phyloP scores from a whole-genome alignment of 2,797 vertebrate species.

The Hephaestus fuliginosus region DNA sequence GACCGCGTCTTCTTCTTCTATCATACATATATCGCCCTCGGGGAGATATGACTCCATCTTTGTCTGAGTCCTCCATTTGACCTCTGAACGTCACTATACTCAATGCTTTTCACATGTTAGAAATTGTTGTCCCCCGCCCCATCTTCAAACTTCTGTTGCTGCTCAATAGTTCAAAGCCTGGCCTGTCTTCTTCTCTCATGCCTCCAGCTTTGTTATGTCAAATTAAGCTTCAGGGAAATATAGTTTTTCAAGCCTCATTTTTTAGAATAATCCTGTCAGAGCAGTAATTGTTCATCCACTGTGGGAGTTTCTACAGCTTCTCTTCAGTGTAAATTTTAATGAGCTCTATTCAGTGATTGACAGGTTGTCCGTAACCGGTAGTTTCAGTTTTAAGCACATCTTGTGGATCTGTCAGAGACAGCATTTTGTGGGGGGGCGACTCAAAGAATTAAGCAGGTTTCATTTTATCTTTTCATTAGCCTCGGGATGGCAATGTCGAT shows the following conservation, averaged over 20 bases:
- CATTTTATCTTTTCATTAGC: conserved; percentile 3
- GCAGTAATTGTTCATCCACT: conserved; percentile 27
- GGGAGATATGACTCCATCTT: conserved; percentile 36
- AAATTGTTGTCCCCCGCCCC: conserved; percentile 19
- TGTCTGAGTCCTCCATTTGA: conserved; percentile 39
- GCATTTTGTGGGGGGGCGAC: background rate
- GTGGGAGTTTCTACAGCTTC: background rate
- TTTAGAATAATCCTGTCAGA: conserved; percentile 44
- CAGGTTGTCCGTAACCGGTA: conserved; percentile 38
- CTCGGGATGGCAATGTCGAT: no score
- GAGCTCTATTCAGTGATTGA: conserved; percentile 38
- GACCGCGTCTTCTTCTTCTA: conserved; percentile 36
- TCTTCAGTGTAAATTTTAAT: conserved; percentile 36
- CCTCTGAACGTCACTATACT: conserved; percentile 53
- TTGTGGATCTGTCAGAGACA: background rate
- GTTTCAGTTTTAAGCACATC: conserved; percentile 5
- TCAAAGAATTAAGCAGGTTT: background rate
- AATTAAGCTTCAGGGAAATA: conserved; percentile 44
- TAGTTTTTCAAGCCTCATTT: conserved; percentile 26
- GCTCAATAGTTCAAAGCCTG: conserved; percentile 26
- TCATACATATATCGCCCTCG: conserved; percentile 22
- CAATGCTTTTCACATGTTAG: conserved; percentile 17
- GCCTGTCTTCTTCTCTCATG: conserved; percentile 18
- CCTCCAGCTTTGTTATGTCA: conserved; percentile 40
- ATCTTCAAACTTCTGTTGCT: conserved; percentile 32